A percentile compares a stretch with the other conserved stretches of the same genome.
These are phyloP conservation scores for Labeo catla DNA, from an alignment of 2,113 vertebrate genomes.

Conservation along the genomic window DNA sequence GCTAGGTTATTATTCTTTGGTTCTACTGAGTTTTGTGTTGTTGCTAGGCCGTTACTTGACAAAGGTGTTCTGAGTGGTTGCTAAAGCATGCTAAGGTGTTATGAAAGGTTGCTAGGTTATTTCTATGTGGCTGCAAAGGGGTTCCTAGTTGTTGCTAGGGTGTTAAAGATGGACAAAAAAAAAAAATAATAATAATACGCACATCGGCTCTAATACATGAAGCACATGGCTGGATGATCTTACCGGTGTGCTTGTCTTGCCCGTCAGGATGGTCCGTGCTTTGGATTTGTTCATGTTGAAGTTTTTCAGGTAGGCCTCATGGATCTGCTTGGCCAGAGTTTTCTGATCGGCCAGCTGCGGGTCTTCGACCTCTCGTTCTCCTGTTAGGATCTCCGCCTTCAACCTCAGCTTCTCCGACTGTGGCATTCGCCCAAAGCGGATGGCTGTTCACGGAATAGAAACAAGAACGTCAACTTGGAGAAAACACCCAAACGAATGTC, in stretches of 20 bases:
- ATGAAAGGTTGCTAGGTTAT: too few species aligned
- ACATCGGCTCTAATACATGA: not conserved
- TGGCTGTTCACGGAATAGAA: constrained; percentile 76
- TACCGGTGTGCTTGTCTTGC: constrained; percentile 93
- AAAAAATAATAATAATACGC: too few species aligned
- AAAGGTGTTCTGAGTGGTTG: too few species aligned
- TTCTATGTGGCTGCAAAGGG: too few species aligned
- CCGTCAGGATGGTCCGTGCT: constrained; percentile 91
- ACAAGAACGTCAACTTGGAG: not conserved
- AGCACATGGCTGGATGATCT: constrained; percentile 61
- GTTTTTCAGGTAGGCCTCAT: constrained; percentile 96
- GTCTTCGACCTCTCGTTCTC: constrained; percentile 82
- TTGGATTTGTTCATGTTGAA: constrained; percentile 99
- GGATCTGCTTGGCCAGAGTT: constrained; percentile 90
- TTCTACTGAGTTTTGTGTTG: too few species aligned
- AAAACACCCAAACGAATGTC: not conserved
- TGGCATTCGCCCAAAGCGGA: constrained; percentile 97
- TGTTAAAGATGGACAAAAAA: too few species aligned
- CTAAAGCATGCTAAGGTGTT: too few species aligned
- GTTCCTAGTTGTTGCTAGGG: too few species aligned
- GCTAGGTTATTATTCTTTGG: too few species aligned
- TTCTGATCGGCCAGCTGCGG: constrained; percentile 88
- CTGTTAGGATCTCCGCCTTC: constrained; percentile 92
- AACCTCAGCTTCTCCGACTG: constrained; percentile 96
- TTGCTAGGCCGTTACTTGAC: too few species aligned